A percentile compares a stretch with the other conserved stretches of the same genome.
Evolutionary conservation across 2,113 vertebrate species (phyloP).

Genomic region (Aramus guarauna): DNA sequence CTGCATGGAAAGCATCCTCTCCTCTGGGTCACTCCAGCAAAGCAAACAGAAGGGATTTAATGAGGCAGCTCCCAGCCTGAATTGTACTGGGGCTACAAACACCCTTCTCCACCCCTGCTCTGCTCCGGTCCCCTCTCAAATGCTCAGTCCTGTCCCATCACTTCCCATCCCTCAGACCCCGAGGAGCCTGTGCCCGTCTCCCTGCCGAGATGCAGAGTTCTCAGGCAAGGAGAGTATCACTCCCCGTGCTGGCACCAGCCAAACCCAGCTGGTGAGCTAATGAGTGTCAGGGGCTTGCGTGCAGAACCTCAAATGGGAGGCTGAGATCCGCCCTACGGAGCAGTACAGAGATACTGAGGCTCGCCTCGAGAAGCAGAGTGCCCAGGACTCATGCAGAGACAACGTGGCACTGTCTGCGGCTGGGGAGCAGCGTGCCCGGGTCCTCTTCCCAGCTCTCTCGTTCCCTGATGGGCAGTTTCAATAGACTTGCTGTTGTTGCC

Average conservation of each 20-base stretch:
- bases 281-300: rapidly evolving
- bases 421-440: neutral
- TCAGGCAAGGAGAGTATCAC: neutral
- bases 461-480: neutral
- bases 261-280: neutral
- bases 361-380: neutral
- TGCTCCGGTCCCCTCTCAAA: neutral
- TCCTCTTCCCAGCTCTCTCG: neutral
- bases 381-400: neutral
- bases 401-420: rapidly evolving
- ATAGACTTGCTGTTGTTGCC: neutral
- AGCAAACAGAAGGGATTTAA: neutral
- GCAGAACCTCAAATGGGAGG: neutral
- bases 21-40: neutral
- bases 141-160: rapidly evolving
- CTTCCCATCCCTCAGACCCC: neutral
- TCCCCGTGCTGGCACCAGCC: neutral
- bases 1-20: neutral
- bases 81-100: neutral
- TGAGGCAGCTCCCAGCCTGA: neutral
- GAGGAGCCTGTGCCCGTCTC: neutral
- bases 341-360: neutral
- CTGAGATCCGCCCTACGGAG: rapidly evolving
- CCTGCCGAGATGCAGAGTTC: neutral
- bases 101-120: neutral